Evolutionary conservation across 2,797 vertebrate genomes (phyloP).

Genomic region (Phataginus tetradactyla): DNA sequence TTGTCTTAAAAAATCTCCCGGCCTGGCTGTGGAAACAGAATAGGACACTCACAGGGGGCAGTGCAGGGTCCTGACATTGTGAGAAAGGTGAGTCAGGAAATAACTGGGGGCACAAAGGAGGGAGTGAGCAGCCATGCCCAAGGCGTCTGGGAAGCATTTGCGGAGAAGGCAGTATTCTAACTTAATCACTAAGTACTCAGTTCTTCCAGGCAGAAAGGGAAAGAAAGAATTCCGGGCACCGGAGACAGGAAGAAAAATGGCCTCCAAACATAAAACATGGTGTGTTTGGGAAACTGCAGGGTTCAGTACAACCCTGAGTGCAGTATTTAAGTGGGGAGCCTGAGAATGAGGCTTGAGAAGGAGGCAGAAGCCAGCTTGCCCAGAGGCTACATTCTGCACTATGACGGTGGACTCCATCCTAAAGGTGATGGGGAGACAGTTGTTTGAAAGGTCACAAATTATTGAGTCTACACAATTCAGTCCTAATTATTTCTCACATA

Average conservation of each 20-base stretch:
- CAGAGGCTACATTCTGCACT: background rate
- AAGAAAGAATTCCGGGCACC: background rate
- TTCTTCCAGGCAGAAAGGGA: background rate
- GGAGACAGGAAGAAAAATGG: background rate
- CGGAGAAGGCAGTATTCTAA: background rate
- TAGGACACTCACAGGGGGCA: rapidly evolving
- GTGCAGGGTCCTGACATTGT: rapidly evolving
- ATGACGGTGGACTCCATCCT: background rate
- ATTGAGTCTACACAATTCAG: background rate
- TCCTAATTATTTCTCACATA: background rate
- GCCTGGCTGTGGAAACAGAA: too few relatives aligned
- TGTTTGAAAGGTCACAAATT: background rate
- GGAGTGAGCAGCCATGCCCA: background rate
- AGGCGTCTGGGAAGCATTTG: background rate
- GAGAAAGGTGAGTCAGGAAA: background rate
- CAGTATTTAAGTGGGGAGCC: too few relatives aligned
- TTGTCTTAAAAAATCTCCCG: background rate
- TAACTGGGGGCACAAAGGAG: too few relatives aligned
- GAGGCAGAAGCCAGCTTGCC: background rate
- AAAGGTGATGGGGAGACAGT: background rate
- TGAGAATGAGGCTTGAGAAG: background rate
- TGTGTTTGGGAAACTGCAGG: background rate
- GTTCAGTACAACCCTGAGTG: background rate
- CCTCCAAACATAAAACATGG: background rate
- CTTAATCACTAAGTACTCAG: background rate